Base-by-base conservation (phyloP, 2,888 invertebrate species). In the Entomobrya proxima region DNA sequence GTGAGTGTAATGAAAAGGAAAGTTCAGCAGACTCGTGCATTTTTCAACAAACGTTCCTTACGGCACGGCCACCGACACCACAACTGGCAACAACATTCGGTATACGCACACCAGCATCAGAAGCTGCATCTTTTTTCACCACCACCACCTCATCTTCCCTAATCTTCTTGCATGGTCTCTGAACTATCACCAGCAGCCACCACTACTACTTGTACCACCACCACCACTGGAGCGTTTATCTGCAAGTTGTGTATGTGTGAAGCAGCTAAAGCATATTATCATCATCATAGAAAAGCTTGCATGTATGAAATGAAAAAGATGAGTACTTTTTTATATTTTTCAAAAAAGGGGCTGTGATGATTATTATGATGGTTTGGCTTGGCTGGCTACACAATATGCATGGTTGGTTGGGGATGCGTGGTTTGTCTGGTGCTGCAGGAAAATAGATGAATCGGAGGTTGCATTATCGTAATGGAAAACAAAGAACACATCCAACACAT, bases 61-160 rank as follows among this genome's bases (percentile, higher is more conserved):
- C 44, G 21, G 27, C 67, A 78, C 78, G 78, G 67, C 78, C 67
- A 78, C 78, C 78, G 78, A 78, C 78, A 78, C 61, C 67, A 69
- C 67, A 69, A 69, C 64, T 50, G 55, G 32, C 30, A 24, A 24
- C 47, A 64, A 58, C 15, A 50, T 9, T 15, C 32, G 32, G n/a
- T n/a, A 74, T 18, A 52, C 44, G 52, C 44, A 47, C 47, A 47
- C 18, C 15, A 52, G 18, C 52, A n/a, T n/a, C n/a, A n/a, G n/a
- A n/a, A n/a, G n/a, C n/a, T n/a, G n/a, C n/a, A n/a, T n/a, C n/a
- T n/a, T n/a, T n/a, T 52, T 18, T 13, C 52, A 52, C 52, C 52
- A 74, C 21, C 44, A 24, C 30, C 47, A n/a, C n/a, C 44, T 15
- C 2, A n/a, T 15, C 72, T 72, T 72, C 44, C 72, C 7, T 72